Evolutionary conservation across 2,888 invertebrate species (phyloP).

Genomic region (Aleiodes leptofemur): DNA sequence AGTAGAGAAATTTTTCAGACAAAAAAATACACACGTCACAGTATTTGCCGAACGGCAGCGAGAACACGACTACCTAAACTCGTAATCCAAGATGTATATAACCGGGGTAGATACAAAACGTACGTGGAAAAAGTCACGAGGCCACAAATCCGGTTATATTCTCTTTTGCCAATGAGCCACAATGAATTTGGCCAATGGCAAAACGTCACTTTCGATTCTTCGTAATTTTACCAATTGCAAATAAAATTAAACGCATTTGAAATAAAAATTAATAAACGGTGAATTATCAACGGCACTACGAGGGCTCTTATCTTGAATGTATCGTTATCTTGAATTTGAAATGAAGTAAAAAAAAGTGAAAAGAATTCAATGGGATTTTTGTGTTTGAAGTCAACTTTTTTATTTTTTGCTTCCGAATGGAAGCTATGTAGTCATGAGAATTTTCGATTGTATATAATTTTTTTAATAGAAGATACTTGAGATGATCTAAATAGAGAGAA

Average conservation of each 20-base stretch:
- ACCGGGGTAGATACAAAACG: conserved; percentile 28
- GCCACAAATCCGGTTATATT: conserved; percentile 50
- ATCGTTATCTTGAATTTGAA: no score
- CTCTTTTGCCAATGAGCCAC: conserved; percentile 9
- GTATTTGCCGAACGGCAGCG: neutral
- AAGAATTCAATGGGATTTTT: no score
- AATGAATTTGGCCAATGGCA: conserved; percentile 50
- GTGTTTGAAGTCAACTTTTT: no score
- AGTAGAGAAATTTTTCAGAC: no score
- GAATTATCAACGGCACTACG: no score
- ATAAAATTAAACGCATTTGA: neutral
- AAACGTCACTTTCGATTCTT: conserved; percentile 20
- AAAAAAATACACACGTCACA: neutral
- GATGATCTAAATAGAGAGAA: no score
- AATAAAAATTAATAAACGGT: neutral
- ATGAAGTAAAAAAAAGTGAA: no score
- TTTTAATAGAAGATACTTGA: no score
- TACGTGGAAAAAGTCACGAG: conserved; percentile 44
- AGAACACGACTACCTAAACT: conserved; percentile 20
- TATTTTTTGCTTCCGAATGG: no score
- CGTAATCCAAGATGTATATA: conserved; percentile 5
- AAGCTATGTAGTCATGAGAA: no score
- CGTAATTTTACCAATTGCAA: neutral
- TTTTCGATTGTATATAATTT: no score
- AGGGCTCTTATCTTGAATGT: no score